Base-by-base conservation (phyloP, 2,113 vertebrate genomes). In the Nesogale talazaci region DNA sequence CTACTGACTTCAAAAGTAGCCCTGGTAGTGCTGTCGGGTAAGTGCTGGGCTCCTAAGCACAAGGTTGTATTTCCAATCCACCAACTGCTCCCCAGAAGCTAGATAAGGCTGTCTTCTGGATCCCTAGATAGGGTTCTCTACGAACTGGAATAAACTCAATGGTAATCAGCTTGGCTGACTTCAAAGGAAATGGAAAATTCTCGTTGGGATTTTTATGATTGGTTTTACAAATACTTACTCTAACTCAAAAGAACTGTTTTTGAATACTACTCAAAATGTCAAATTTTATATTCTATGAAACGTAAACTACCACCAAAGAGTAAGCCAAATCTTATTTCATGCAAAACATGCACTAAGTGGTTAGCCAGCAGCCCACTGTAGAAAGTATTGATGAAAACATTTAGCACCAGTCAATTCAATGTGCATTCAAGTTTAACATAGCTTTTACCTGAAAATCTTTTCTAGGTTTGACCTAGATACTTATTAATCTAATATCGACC, bases 361-460 rank as follows among this genome's bases (percentile, higher is more conserved):
- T 56, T 63, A 80, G 42, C n/a, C 14, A 3, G 78, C 14, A 72
- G 38, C 31, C 75, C 27, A 22, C 84, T 6, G 3, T 25, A n/a
- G n/a, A n/a, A n/a, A n/a, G n/a, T n/a, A n/a, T n/a, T n/a, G n/a
- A n/a, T n/a, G 40, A 92, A 81, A 88, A 70, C 22, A 31, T 20
- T 20, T 34, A 72, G 16, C 20, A 67, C 12, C 40, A 81, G 22
- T 31, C 14, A 86, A 46, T 57, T 88, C 22, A n/a, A 42, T 85
- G 27, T 92, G 34, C 79, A 61, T 70, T 69, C 80, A 80, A 87
- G 67, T 61, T 3, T 75, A 82, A 88, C 11, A 79, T 27, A 83
- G 81, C 57, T 86, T 65, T n/a, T 86, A 70, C n/a, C 22, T 72
- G 61, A 90, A 94, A 94, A 88, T 65, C 16, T 17, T 40, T 76